Conservation (phyloP, 2,797 vertebrate species). For the Enteromius argenteus region DNA sequence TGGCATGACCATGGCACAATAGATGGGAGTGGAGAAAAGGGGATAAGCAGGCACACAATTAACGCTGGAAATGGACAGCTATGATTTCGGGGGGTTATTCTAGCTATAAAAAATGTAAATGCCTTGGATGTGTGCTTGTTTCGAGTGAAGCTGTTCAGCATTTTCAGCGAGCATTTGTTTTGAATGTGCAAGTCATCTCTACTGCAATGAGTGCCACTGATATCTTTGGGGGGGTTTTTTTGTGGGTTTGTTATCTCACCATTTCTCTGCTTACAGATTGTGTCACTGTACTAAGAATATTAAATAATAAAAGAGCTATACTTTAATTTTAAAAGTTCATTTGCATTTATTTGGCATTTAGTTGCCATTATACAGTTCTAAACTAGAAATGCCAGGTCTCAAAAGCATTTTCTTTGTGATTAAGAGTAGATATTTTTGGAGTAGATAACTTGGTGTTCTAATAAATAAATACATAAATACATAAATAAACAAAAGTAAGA, state of each 20-base stretch:
- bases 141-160: not conserved
- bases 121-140: conserved; percentile 32
- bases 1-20: conserved; percentile 58
- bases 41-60: conserved; percentile 42
- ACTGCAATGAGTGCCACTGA: conserved; percentile 17
- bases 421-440: not conserved
- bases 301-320: not conserved
- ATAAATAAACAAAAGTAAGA: no score
- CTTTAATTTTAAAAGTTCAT: not conserved
- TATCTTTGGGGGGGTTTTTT: not conserved
- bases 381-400: not conserved
- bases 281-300: not conserved
- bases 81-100: conserved; percentile 42
- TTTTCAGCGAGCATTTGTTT: conserved; percentile 21
- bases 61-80: conserved; percentile 17
- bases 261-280: not conserved
- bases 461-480: not conserved
- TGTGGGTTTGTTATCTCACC: not conserved
- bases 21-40: conserved; percentile 42
- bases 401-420: not conserved
- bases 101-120: conserved; percentile 36
- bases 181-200: conserved; percentile 21
- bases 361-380: not conserved
- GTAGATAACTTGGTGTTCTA: not conserved
- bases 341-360: not conserved